Evolutionary conservation across 2,113 vertebrate genomes (phyloP).

Genomic region (Nothobranchius furzeri): DNA sequence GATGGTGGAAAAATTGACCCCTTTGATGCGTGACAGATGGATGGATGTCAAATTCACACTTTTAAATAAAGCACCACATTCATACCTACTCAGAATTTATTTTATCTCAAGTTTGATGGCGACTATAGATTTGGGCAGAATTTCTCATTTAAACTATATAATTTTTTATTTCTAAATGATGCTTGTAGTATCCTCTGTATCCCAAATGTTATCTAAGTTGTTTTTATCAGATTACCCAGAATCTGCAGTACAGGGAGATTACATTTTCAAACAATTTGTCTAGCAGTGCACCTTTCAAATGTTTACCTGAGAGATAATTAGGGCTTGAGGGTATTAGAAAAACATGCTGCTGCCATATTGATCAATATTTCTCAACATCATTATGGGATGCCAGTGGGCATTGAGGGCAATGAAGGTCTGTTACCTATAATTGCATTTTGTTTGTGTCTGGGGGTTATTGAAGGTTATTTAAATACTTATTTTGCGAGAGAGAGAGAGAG

Average conservation of each 20-base stretch:
- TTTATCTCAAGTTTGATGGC: neutral
- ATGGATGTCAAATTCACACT: too few relatives aligned
- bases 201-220: neutral
- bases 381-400: conserved; percentile 7
- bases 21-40: too few relatives aligned
- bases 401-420: conserved; percentile 18
- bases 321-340: too few relatives aligned
- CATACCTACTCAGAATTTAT: neutral
- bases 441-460: too few relatives aligned
- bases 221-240: conserved; percentile 5
- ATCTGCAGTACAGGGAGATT: conserved; percentile 25
- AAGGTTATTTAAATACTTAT: too few relatives aligned
- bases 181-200: neutral
- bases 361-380: too few relatives aligned
- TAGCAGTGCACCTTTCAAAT: neutral
- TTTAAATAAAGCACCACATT: neutral
- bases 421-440: too few relatives aligned
- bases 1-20: too few relatives aligned
- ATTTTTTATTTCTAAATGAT: neutral
- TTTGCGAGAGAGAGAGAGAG: too few relatives aligned
- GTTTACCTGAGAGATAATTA: neutral
- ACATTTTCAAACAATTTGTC: neutral
- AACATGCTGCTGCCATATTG: too few relatives aligned
- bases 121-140: neutral
- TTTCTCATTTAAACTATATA: neutral